These are phyloP conservation scores for Zoroaster sp. DNA, from an alignment of 53 echinoderm and acorn worm genomes.

Conservation along the genomic window DNA sequence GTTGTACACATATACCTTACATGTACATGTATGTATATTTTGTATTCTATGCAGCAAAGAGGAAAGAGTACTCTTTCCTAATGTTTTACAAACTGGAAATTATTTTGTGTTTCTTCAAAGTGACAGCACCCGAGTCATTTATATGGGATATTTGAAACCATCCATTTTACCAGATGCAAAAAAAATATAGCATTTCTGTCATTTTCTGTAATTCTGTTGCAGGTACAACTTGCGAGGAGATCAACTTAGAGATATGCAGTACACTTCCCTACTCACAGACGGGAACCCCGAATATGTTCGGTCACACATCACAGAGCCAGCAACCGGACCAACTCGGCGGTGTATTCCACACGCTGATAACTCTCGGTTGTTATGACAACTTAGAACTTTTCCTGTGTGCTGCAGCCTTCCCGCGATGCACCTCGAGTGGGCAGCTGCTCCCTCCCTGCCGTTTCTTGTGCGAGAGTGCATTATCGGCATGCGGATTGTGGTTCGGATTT, in stretches of 20 bases:
- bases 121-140: too few relatives aligned
- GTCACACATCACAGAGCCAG: neutral
- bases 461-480: neutral
- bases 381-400: slow-evolving; percentile 34
- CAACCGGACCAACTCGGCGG: neutral
- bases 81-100: too few relatives aligned
- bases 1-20: too few relatives aligned
- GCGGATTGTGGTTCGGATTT: neutral
- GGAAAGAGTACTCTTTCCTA: too few relatives aligned
- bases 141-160: too few relatives aligned
- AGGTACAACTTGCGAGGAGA: slow-evolving; percentile 39
- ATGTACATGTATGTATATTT: too few relatives aligned
- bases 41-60: too few relatives aligned
- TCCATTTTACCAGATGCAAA: neutral
- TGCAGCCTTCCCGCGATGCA: slow-evolving; percentile 46
- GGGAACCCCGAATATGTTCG: slow-evolving; percentile 38
- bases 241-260: neutral
- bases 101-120: neutral
- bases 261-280: slow-evolving; percentile 14
- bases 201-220: neutral
- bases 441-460: slow-evolving; percentile 33
- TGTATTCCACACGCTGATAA: neutral
- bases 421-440: slow-evolving; percentile 8
- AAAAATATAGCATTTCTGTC: neutral
- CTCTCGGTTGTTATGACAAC: slow-evolving; percentile 31